phyloP scores from a whole-genome alignment of 2,113 vertebrate genomes.

The Nyctereutes procyonoides region DNA sequence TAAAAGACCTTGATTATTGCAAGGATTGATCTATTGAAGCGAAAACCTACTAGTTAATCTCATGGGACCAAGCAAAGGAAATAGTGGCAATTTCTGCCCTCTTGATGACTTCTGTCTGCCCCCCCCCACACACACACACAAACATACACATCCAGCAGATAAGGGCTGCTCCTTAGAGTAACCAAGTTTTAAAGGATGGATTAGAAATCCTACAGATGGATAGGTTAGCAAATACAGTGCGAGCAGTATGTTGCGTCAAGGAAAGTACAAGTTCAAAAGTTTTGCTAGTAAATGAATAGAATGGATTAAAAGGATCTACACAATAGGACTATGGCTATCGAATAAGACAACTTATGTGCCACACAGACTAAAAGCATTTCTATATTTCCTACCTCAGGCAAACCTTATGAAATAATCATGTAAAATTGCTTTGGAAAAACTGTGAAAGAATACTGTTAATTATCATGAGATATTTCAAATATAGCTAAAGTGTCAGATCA shows the following conservation, averaged over 20 bases:
- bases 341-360: background rate
- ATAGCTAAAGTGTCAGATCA: constrained; percentile 1
- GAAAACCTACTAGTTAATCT: background rate
- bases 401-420: constrained; percentile 15
- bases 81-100: background rate
- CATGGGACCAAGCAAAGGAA: background rate
- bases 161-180: background rate
- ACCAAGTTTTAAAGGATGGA: background rate
- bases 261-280: background rate
- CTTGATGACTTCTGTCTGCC: background rate
- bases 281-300: background rate
- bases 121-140: too few relatives aligned
- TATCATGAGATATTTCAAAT: constrained; percentile 41
- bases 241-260: background rate
- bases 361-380: background rate
- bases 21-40: background rate
- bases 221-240: background rate
- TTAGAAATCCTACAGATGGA: background rate
- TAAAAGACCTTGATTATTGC: background rate
- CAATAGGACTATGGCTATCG: background rate
- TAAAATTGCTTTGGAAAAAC: constrained; percentile 45
- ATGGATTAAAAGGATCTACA: background rate
- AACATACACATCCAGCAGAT: background rate
- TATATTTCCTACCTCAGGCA: background rate
- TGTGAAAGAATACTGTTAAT: constrained; percentile 42